Evolutionary conservation across 64 coral and sea anemone genomes (phyloP).

Genomic region (Dendronephthya gigantea): DNA sequence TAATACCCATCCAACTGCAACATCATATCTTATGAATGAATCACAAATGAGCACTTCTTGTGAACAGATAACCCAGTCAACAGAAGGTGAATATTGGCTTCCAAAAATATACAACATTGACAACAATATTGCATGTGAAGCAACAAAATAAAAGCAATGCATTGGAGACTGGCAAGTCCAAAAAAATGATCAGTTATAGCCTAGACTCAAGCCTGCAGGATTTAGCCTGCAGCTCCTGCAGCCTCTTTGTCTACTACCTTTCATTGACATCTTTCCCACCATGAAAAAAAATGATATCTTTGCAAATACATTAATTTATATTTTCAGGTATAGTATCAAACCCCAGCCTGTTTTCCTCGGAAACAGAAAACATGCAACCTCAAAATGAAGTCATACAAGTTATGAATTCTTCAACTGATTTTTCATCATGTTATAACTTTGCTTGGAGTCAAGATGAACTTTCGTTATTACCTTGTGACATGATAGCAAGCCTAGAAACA

Average conservation of each 20-base stretch:
- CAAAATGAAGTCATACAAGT: background rate
- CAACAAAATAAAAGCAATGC: no score
- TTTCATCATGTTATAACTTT: background rate
- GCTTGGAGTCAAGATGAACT: background rate
- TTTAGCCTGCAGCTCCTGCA: no score
- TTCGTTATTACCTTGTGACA: background rate
- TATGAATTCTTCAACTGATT: background rate
- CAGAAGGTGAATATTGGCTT: no score
- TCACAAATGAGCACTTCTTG: background rate
- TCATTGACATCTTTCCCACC: no score
- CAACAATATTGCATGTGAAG: no score
- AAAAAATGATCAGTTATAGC: no score
- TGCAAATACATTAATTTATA: background rate
- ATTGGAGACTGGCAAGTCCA: no score
- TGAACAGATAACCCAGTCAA: no score
- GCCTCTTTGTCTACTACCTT: no score
- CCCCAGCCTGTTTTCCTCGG: background rate
- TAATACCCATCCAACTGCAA: background rate
- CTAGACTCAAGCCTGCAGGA: no score
- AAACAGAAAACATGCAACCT: background rate
- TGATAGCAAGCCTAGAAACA: background rate
- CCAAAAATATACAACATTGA: no score
- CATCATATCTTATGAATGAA: background rate
- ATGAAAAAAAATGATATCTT: no score
- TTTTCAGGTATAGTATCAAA: background rate